Base-by-base conservation (phyloP, 2,113 vertebrate species). In the Cranoglanis bouderius region DNA sequence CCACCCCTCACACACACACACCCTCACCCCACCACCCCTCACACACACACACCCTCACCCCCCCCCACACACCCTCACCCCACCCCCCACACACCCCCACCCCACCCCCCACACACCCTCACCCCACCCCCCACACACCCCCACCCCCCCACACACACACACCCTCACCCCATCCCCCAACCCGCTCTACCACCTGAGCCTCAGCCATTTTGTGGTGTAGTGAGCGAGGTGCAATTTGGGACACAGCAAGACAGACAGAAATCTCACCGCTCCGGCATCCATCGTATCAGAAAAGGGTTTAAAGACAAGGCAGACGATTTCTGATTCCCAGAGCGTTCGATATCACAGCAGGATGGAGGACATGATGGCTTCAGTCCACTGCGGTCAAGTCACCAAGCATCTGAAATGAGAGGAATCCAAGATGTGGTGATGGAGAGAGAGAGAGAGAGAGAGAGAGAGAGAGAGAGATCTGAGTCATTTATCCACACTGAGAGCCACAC, bases 241-340 rank as follows among this genome's bases (percentile, higher is more conserved):
- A 70, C 32, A 7, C 32, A 35, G 18, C 6, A 2, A 38, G 18
- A 12, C 46, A 1, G 40, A 24, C 40, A 74, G 16, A 61, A 63
- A 8, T 0, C 97, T 96, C 89, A 98, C 98, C 43, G 96, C 91
- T 87, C 94, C 96, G 21, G 97, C 94, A 91, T 98, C 98, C 98
- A 98, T 99, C 81, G 90, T 94, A 32, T 92, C 49, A 18, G 88
- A 46, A 89, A 87, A 90, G 84, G 89, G 19, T 67, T 80, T 91
- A 89, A n/a, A 72, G 85, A 85, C 84, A 49, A 90, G 72, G 61
- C 90, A 90, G 91, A 43, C 24, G 29, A 59, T 5, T 32, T 35
- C 24, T 24, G 24, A 59, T 21, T 53, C 46, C 26, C 43, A 82
- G n/a, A 38, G 6, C 1, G 46, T n/a, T 9, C 7, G 16, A 1